Conservation (phyloP, 2,888 invertebrate genomes). For the Drosophila barbarae region DNA sequence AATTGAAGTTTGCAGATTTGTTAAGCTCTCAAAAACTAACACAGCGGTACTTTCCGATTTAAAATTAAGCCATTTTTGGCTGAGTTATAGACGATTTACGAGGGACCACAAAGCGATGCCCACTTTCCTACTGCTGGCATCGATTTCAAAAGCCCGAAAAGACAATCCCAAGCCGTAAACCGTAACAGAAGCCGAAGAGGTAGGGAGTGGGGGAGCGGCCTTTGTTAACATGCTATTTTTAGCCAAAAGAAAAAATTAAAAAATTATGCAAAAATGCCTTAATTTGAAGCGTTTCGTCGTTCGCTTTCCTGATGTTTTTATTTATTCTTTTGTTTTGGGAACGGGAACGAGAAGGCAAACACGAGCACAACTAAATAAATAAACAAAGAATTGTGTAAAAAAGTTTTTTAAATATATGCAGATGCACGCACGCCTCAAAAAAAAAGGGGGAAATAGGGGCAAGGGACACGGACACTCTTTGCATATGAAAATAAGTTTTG, state of each 20-base stretch:
- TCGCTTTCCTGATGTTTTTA: background rate
- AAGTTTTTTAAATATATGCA: slow-evolving; percentile 62
- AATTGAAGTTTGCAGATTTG: too few species aligned
- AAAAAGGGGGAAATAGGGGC: background rate
- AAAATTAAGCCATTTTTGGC: too few species aligned
- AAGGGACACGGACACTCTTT: slow-evolving; percentile 47
- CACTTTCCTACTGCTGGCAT: slow-evolving; percentile 24
- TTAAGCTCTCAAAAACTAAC: too few species aligned
- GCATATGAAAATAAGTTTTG: slow-evolving; percentile 69
- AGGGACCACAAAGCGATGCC: slow-evolving; percentile 1
- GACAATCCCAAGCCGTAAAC: background rate
- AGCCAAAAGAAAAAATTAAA: slow-evolving; percentile 44
- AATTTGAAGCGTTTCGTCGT: slow-evolving; percentile 2
- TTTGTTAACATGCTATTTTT: slow-evolving; percentile 29
- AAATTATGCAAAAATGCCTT: slow-evolving; percentile 60
- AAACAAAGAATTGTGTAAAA: slow-evolving; percentile 60
- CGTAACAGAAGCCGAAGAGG: too few species aligned
- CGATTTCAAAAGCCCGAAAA: slow-evolving; percentile 42
- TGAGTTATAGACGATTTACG: too few species aligned
- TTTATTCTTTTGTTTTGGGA: slow-evolving; percentile 18
- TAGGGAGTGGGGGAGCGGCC: background rate
- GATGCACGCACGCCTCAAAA: slow-evolving; percentile 56
- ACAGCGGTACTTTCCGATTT: too few species aligned
- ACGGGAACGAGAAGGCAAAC: slow-evolving; percentile 32
- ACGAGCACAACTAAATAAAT: slow-evolving; percentile 48